A percentile compares a stretch with the other conserved stretches of the same genome.
Conservation (phyloP, 2,113 vertebrate species). For the Tautogolabrus adspersus region DNA sequence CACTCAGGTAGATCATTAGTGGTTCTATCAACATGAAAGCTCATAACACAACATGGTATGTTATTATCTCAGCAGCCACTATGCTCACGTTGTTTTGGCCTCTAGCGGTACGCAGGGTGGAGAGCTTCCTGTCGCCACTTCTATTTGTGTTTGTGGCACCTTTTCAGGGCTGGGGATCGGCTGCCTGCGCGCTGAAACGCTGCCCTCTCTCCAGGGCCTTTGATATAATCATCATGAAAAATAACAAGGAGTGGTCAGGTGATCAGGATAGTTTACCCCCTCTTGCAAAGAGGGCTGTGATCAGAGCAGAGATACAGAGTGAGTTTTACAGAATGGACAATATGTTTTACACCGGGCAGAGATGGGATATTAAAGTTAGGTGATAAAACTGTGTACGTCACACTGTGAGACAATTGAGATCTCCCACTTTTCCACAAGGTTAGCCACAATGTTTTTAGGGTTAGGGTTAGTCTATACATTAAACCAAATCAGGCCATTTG, state of each 20-base stretch:
- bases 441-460: no score
- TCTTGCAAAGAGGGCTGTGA: conserved; percentile 22
- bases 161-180: conserved; percentile 20
- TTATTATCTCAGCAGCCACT: conserved; percentile 64
- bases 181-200: conserved; percentile 37
- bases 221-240: conserved; percentile 52
- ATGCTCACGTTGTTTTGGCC: conserved; percentile 42
- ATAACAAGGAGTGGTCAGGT: conserved; percentile 13
- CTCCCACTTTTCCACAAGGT: no score
- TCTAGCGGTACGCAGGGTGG: conserved; percentile 46
- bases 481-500: no score
- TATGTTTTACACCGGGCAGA: conserved; percentile 14
- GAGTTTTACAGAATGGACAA: neutral
- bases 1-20: conserved; percentile 69
- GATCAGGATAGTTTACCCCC: conserved; percentile 9
- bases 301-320: conserved; percentile 9
- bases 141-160: conserved; percentile 35
- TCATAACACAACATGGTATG: conserved; percentile 53
- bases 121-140: conserved; percentile 61
- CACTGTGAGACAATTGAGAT: no score
- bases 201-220: conserved; percentile 51
- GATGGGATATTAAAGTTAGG: conserved; percentile 19
- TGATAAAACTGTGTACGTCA: no score
- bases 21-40: conserved; percentile 69
- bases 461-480: no score